These are phyloP conservation scores for Apolygus lucorum DNA, from an alignment of 1,140 invertebrate genomes.

Conservation along the genomic window DNA sequence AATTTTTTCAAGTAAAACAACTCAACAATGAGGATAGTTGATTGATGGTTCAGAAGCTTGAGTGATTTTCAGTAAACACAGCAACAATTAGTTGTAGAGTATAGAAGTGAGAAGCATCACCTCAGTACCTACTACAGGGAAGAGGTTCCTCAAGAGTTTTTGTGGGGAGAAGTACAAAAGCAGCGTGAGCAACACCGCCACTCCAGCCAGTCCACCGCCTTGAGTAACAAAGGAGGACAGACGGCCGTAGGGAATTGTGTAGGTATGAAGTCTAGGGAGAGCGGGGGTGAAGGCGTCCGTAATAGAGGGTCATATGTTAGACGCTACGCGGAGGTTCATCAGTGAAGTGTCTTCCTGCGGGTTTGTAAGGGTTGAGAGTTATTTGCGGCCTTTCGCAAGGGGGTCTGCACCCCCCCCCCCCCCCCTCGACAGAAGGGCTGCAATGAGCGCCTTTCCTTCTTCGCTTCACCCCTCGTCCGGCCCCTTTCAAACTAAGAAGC, in stretches of 20 bases:
- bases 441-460: background rate
- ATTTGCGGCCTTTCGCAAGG: conserved; percentile 4
- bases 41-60: no score
- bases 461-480: background rate
- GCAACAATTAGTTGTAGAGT: no score
- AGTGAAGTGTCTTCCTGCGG: conserved; percentile 12
- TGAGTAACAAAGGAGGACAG: conserved; percentile 10
- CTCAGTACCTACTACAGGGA: no score
- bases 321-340: conserved; percentile 7
- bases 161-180: no score
- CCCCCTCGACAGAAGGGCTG: background rate
- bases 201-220: no score
- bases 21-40: no score
- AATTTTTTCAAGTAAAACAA: no score
- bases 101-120: no score
- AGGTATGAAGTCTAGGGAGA: background rate
- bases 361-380: conserved; percentile 15
- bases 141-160: no score
- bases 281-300: background rate
- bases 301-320: conserved; percentile 16
- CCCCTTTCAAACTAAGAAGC: background rate
- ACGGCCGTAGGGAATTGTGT: background rate
- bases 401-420: no score
- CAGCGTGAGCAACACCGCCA: no score
- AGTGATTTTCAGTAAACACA: no score